Percentiles rank a stretch among this genome's conserved stretches.
Evolutionary conservation across 2,888 invertebrate species (phyloP).

Genomic region (Melinopterus prodromus): DNA sequence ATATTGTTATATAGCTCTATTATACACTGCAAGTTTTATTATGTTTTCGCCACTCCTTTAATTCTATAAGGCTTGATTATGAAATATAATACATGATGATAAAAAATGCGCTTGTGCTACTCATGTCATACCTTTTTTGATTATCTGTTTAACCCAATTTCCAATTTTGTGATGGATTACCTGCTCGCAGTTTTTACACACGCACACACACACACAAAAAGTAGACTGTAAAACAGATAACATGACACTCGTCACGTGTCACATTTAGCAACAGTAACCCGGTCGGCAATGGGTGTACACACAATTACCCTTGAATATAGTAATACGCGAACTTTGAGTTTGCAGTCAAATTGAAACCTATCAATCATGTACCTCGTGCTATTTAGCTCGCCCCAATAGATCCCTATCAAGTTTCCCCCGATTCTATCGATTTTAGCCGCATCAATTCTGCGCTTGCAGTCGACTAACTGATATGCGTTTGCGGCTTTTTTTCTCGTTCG

Average conservation of each 20-base stretch:
- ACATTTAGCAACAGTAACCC: not conserved
- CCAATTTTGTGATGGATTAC: too few species aligned
- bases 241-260: not conserved
- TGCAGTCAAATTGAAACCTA: not conserved
- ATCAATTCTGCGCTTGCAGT: not conserved
- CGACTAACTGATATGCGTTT: not conserved
- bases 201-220: not conserved
- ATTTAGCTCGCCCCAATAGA: not conserved
- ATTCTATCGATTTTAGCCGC: not conserved
- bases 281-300: not conserved
- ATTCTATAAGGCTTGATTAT: too few species aligned
- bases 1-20: too few species aligned
- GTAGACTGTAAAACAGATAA: not conserved
- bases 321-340: slow-evolving; percentile 4
- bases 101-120: too few species aligned
- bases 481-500: not conserved
- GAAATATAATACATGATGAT: too few species aligned
- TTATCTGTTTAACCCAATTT: too few species aligned
- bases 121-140: too few species aligned
- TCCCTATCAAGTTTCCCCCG: not conserved
- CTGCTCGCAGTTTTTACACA: too few species aligned
- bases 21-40: too few species aligned
- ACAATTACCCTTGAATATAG: not conserved
- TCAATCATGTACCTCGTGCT: not conserved
- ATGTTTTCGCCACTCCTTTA: too few species aligned